phyloP scores from a whole-genome alignment of 2,113 vertebrate genomes.

The Cyprinus carpio region DNA sequence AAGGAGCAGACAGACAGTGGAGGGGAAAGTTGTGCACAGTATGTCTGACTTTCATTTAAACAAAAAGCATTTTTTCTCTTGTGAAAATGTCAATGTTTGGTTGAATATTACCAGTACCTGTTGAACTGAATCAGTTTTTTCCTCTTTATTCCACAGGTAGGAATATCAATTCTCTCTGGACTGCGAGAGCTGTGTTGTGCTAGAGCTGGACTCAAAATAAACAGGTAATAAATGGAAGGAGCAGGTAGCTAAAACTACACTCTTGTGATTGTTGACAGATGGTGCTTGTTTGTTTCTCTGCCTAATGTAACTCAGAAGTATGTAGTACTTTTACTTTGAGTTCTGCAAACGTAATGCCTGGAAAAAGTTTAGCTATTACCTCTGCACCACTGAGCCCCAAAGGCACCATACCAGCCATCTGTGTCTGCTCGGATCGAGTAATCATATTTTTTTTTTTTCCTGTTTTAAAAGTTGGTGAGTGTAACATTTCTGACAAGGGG shows the following conservation, averaged over 20 bases:
- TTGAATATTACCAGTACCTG: not conserved
- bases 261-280: constrained; percentile 31
- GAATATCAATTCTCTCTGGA: not conserved
- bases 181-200: not conserved
- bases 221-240: constrained; percentile 33
- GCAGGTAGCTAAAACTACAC: constrained; percentile 34
- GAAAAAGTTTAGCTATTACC: constrained; percentile 15
- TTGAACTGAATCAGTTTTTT: constrained; percentile 8
- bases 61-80: not conserved
- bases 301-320: not conserved
- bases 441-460: too few species aligned
- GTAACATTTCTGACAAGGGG: constrained; percentile 5
- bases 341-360: constrained; percentile 3
- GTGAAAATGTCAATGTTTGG: not conserved
- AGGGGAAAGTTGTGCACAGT: not conserved
- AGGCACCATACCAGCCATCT: constrained; percentile 30
- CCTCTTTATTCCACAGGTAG: constrained; percentile 22
- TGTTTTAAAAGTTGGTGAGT: constrained; percentile 3
- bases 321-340: not conserved
- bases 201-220: constrained; percentile 8
- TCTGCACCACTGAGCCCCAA: constrained; percentile 19
- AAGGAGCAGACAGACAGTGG: not conserved
- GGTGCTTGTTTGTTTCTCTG: constrained; percentile 10
- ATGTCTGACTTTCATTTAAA: constrained; percentile 4
- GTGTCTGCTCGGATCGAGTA: not conserved